Evolutionary conservation across 1,140 invertebrate genomes (phyloP).

Genomic region (Diprion similis): DNA sequence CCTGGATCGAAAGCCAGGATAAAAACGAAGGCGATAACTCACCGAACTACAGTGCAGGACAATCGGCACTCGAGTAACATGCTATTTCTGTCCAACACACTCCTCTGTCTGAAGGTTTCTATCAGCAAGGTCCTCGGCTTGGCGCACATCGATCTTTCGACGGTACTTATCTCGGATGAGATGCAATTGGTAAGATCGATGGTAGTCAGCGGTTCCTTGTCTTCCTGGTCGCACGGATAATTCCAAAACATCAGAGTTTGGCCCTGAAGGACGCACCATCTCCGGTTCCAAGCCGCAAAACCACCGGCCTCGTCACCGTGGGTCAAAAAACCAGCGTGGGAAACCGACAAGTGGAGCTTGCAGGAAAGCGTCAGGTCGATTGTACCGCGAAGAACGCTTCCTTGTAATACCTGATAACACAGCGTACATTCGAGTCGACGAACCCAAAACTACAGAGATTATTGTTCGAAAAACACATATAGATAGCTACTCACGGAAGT

Average conservation of each 20-base stretch:
- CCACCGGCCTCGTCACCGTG: constrained; percentile 43
- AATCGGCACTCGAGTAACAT: constrained; percentile 30
- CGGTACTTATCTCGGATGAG: constrained; percentile 32
- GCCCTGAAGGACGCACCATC: constrained; percentile 53
- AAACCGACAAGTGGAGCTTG: constrained; percentile 38
- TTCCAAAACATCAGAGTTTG: constrained; percentile 55
- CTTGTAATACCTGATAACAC: constrained; percentile 32
- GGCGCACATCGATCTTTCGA: constrained; percentile 49
- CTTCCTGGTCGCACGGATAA: constrained; percentile 53
- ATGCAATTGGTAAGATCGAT: constrained; percentile 51
- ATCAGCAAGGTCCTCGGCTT: constrained; percentile 51
- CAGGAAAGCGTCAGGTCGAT: constrained; percentile 44
- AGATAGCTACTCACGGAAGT: constrained; percentile 29
- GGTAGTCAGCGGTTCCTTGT: constrained; percentile 35
- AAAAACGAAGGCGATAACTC: not conserved
- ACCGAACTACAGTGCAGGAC: constrained; percentile 36
- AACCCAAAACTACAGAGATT: not conserved
- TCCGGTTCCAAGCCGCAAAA: constrained; percentile 48
- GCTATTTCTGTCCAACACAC: constrained; percentile 29
- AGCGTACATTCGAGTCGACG: too few relatives aligned
- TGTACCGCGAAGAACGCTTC: constrained; percentile 40
- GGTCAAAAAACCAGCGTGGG: constrained; percentile 52
- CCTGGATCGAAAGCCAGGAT: constrained; percentile 5
- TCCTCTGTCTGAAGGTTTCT: constrained; percentile 37
- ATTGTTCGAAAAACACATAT: not conserved